These are phyloP conservation scores for Cynocephalus volans DNA, from an alignment of 2,113 vertebrate species.

Conservation along the genomic window DNA sequence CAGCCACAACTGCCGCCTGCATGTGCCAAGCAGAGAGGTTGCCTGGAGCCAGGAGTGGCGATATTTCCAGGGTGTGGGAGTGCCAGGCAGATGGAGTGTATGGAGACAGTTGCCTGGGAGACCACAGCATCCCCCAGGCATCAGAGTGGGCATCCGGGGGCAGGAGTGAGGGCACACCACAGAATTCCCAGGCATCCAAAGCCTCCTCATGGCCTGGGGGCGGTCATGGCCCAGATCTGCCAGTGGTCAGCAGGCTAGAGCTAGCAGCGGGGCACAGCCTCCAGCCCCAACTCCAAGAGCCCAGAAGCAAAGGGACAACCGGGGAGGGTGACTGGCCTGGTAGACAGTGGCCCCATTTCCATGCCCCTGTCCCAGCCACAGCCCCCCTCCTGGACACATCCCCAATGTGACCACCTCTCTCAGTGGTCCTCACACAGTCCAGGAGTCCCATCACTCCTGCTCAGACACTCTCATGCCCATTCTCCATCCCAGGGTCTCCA, in stretches of 20 bases:
- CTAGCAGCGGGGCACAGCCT: neutral
- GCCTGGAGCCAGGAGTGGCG: conserved; percentile 73
- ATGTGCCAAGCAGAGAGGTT: conserved; percentile 67
- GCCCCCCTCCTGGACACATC: neutral
- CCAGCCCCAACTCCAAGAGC: too few relatives aligned
- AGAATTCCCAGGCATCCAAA: conserved; percentile 64
- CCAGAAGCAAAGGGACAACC: neutral
- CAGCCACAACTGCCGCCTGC: conserved; percentile 62
- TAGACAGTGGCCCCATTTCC: neutral
- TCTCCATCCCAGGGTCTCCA: neutral
- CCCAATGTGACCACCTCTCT: neutral
- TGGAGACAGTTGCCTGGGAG: conserved; percentile 87
- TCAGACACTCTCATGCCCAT: neutral
- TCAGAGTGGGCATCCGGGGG: conserved; percentile 69
- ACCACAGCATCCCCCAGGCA: conserved; percentile 83
- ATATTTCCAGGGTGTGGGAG: conserved; percentile 79
- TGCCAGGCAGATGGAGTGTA: conserved; percentile 87
- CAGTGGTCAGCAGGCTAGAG: neutral
- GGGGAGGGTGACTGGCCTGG: fast-evolving
- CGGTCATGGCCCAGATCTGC: neutral
- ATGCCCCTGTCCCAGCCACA: neutral
- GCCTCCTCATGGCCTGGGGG: neutral
- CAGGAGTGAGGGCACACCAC: conserved; percentile 77
- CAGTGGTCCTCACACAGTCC: neutral
- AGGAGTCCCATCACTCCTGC: fast-evolving